Conservation (phyloP, 2,113 vertebrate genomes). For the Phaethon lepturus region DNA sequence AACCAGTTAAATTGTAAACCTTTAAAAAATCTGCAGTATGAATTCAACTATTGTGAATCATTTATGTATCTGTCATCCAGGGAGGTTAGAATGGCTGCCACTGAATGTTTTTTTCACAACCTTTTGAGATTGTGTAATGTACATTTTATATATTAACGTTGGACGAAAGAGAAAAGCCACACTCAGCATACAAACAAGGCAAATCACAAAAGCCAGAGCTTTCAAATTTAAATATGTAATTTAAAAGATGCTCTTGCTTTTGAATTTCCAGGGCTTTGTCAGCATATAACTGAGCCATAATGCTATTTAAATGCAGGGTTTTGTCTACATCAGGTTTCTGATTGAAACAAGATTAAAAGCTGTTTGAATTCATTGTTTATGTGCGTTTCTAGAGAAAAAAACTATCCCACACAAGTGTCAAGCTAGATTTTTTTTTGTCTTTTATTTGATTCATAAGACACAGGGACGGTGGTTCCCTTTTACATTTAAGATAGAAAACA, state of each 20-base stretch:
- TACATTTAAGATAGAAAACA: neutral
- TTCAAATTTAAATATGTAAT: conserved; percentile 24
- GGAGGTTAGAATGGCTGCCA: neutral
- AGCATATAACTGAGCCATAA: neutral
- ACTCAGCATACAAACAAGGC: neutral
- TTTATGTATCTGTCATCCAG: neutral
- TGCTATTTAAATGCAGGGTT: neutral
- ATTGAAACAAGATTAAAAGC: conserved; percentile 42
- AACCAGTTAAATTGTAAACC: neutral
- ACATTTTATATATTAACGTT: neutral
- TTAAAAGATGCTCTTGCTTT: neutral
- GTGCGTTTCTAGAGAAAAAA: neutral
- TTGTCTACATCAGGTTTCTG: conserved; percentile 18
- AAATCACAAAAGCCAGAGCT: neutral
- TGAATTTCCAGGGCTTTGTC: neutral
- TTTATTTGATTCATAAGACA: neutral
- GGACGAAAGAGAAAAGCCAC: neutral
- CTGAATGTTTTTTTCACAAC: neutral
- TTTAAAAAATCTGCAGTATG: neutral
- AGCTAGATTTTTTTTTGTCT: neutral
- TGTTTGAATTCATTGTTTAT: conserved; percentile 24
- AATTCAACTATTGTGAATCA: neutral
- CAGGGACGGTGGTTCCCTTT: neutral
- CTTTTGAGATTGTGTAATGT: neutral
- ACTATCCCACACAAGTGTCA: conserved; percentile 3